Evolutionary conservation across 1,140 invertebrate species (phyloP), one percentile per base, ranked within the genome.

Genomic region (Archivesica marissinica): DNA sequence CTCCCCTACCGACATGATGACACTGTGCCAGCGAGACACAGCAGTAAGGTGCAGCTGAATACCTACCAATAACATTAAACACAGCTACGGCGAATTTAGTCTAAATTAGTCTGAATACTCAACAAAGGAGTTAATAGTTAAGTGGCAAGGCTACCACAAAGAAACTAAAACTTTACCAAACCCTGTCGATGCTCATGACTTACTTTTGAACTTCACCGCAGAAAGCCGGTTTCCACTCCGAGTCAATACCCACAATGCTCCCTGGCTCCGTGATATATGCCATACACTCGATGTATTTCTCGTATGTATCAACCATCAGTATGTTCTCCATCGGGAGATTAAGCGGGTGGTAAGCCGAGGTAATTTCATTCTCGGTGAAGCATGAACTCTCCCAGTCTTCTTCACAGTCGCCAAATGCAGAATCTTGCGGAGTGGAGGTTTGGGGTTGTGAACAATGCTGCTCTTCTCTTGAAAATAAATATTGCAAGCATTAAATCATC

Each of bases 181-280:
- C n/a, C n/a, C n/a, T n/a, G n/a, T n/a, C n/a, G n/a, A n/a, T n/a
- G n/a, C n/a, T n/a, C n/a, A n/a, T n/a, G 23, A 33, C 44, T 33
- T 74, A 84, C 81, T 76, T 75, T 66, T 81, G 59, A 41, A 54
- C 56, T 28, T 87, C 33, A 13, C 92, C 91, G 28, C 96, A 96
- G 94, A 97, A 96, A 80, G 95, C 95, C 56, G 97, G 97, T 92
- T 97, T 97, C 97, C 97, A 97, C 94, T 97, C 97, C 85, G 96
- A 96, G 90, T 97, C 97, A 83, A 97, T 95, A 20, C 96, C 96
- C 59, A 97, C 95, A 28, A 96, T 91, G 88, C 72, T 82, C 23
- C 83, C 85, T 13, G 91, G 88, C 85, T 86, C 50, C 28, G 89
- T 86, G 13, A 93, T 64, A 64, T 78, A 44, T 13, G 76, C 30